Base-by-base conservation (phyloP, 2,797 vertebrate species). In the Hirundo rustica region DNA sequence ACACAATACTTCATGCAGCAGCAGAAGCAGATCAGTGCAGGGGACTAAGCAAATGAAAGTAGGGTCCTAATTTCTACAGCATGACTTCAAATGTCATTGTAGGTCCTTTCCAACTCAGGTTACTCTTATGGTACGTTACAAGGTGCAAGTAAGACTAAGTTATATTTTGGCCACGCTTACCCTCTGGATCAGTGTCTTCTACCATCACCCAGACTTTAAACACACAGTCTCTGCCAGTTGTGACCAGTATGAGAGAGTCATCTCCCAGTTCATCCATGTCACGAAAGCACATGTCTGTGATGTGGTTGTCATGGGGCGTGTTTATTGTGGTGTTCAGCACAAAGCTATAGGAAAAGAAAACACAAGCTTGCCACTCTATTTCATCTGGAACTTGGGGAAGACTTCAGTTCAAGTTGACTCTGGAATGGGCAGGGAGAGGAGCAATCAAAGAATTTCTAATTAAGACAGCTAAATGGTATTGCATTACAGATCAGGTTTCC, bases 201-300 rank as follows among this genome's bases (percentile, higher is more conserved):
- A 96, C 95, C 55, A 99, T 97, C 89, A 98, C 93, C 99, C 99
- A 99, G 83, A 98, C 99, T 98, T 99, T 99, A 97, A 99, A 99
- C 86, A 98, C 97, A 50, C 98, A 96, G 66, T 99, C 99, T 83
- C 79, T 98, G 92, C 99, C 98, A 91, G 98, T 72, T 73, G 99
- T 99, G 81, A 99, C 98, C 97, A 99, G 93, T 89, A 98, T 96
- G 88, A 98, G 97, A 93, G 96, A 97, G 53, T 95, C 96, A 7
- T 97, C 93, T 94, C 97, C 97, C 73, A 92, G 53, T 40, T 85
- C 96, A 53, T 93, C 54, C 64, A 95, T 80, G 22, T 95, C 97
- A 94, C 98, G 97, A 88, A 99, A 99, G 97, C 98, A 99, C 96
- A 99, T 91, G 90, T 97, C 98, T 51, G 98, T 99, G 95, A 99